Conservation (phyloP, 2,113 vertebrate genomes). For the Marmota flaviventris region DNA sequence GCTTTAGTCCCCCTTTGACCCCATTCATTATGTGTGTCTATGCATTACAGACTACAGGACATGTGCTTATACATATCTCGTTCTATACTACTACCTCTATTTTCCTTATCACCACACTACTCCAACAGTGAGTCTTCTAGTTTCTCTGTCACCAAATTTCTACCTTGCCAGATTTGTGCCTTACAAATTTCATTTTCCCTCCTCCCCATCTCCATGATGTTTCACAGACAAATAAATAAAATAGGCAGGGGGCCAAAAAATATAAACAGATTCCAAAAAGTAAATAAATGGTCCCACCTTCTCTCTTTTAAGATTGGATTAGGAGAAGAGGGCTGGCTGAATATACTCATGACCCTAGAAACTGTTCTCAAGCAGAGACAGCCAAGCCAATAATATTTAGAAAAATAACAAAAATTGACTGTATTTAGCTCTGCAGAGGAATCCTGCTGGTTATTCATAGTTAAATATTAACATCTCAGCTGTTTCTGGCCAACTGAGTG, state of each 20-base stretch:
- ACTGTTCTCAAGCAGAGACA: conserved; percentile 86
- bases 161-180: neutral
- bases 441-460: conserved; percentile 84
- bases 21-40: neutral
- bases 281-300: conserved; percentile 53
- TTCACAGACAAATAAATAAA: conserved; percentile 69
- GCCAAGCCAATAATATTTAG: conserved; percentile 89
- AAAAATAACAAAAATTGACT: conserved; percentile 87
- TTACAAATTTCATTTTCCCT: neutral
- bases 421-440: conserved; percentile 84
- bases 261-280: conserved; percentile 46
- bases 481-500: conserved; percentile 85
- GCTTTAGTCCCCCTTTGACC: neutral
- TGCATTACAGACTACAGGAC: neutral
- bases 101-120: neutral
- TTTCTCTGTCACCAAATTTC: neutral
- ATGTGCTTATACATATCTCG: neutral
- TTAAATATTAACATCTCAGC: conserved; percentile 84
- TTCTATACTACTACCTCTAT: neutral
- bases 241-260: conserved; percentile 17
- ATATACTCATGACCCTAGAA: conserved; percentile 86
- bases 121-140: neutral
- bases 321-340: conserved; percentile 74
- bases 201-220: neutral
- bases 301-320: conserved; percentile 53